phyloP scores from a whole-genome alignment of 2,113 vertebrate species.

The Anoura caudifer region DNA sequence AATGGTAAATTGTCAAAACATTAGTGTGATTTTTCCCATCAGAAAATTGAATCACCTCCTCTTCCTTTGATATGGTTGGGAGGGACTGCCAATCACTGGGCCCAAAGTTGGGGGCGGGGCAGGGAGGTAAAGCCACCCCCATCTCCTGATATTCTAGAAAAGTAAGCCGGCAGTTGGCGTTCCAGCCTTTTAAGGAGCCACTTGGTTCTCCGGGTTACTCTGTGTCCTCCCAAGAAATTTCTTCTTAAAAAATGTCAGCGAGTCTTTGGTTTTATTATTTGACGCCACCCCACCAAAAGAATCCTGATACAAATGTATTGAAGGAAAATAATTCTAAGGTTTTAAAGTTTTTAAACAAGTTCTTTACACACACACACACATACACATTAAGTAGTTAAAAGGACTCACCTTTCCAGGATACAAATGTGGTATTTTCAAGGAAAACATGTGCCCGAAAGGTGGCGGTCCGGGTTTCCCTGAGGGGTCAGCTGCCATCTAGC shows the following conservation, averaged over 20 bases:
- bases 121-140: background rate
- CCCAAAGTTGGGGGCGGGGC: background rate
- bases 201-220: background rate
- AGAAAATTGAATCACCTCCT: slow-evolving; percentile 7
- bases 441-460: background rate
- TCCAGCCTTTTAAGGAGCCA: background rate
- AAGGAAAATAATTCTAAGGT: slow-evolving; percentile 2
- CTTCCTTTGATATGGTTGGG: background rate
- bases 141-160: background rate
- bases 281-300: background rate
- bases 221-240: background rate
- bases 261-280: background rate
- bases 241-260: background rate
- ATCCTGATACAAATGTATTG: background rate
- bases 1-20: slow-evolving; percentile 71
- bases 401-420: background rate
- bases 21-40: background rate
- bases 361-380: background rate
- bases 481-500: background rate
- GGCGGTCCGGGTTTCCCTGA: background rate
- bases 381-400: background rate
- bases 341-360: slow-evolving; percentile 12
- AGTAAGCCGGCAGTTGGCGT: background rate
- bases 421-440: slow-evolving; percentile 48
- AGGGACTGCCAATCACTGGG: slow-evolving; percentile 37